These are phyloP conservation scores for Paramisgurnus dabryanus DNA, from an alignment of 2,113 vertebrate species.

Conservation along the genomic window DNA sequence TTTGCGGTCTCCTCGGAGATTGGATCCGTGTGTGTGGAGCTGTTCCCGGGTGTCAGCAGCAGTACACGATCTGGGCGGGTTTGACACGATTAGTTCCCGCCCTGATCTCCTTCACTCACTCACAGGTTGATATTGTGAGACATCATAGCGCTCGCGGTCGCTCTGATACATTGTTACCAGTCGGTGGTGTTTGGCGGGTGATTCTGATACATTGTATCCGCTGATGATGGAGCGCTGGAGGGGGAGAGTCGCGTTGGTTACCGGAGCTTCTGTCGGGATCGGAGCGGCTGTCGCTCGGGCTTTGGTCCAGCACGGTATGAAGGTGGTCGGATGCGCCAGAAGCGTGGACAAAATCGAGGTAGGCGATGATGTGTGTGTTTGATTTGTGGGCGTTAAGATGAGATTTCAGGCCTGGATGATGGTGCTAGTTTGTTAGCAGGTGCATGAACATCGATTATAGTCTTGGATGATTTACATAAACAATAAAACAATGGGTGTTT, in stretches of 20 bases:
- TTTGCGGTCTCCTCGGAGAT: slow-evolving; percentile 64
- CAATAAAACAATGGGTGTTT: no score
- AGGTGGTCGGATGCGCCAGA: slow-evolving; percentile 90
- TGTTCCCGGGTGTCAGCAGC: slow-evolving; percentile 59
- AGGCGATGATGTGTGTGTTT: slow-evolving; percentile 38
- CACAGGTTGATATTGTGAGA: background rate
- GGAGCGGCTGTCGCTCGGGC: slow-evolving; percentile 89
- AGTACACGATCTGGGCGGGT: slow-evolving; percentile 34
- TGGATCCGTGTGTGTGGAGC: slow-evolving; percentile 37
- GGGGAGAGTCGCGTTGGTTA: slow-evolving; percentile 90
- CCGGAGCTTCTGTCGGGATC: slow-evolving; percentile 91
- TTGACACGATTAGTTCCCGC: slow-evolving; percentile 47
- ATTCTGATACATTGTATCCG: background rate
- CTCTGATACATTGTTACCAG: background rate
- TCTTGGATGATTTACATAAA: no score
- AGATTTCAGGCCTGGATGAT: background rate
- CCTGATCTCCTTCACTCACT: slow-evolving; percentile 6
- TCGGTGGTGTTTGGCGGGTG: background rate
- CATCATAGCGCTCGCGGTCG: background rate
- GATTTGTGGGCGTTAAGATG: background rate
- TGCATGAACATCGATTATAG: background rate
- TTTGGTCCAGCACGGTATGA: slow-evolving; percentile 90
- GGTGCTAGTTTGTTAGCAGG: background rate
- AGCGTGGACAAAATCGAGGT: slow-evolving; percentile 94
- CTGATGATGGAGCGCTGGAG: slow-evolving; percentile 89